Conservation (phyloP, 2,888 invertebrate genomes). For the Dynastes grantii region DNA sequence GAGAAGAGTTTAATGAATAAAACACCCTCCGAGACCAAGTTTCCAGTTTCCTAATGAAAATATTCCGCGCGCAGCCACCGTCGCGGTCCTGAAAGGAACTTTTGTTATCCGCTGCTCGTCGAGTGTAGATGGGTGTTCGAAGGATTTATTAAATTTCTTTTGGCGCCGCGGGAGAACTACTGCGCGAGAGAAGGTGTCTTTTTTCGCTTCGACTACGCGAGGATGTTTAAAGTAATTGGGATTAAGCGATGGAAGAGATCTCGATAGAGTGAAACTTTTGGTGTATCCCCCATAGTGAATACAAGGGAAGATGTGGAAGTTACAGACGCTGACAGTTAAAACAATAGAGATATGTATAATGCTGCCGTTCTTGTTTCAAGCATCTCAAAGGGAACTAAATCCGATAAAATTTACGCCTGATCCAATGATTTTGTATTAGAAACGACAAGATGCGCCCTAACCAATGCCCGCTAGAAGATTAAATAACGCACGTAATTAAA, state of each 20-base stretch:
- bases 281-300: background rate
- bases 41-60: constrained; percentile 44
- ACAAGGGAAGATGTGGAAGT: background rate
- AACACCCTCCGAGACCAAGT: constrained; percentile 26
- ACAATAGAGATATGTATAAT: too few relatives aligned
- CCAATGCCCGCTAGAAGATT: too few relatives aligned
- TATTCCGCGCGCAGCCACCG: background rate
- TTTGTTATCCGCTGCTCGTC: constrained; percentile 28
- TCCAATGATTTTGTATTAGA: too few relatives aligned
- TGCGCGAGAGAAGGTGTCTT: background rate
- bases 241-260: background rate
- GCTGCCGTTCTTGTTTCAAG: too few relatives aligned
- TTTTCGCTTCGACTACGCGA: too few relatives aligned
- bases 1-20: constrained; percentile 37
- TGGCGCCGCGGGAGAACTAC: background rate
- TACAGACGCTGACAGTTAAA: too few relatives aligned
- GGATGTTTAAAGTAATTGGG: constrained; percentile 10
- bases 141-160: constrained; percentile 41
- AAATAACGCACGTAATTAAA: too few relatives aligned
- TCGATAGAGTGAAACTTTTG: too few relatives aligned
- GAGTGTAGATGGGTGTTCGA: background rate
- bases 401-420: too few relatives aligned
- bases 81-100: constrained; percentile 7
- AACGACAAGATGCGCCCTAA: too few relatives aligned
- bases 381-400: too few relatives aligned